Percentiles rank a stretch among this genome's conserved stretches.
Evolutionary conservation across 2,797 vertebrate genomes (phyloP).

Genomic region (Tarsius wallacei): DNA sequence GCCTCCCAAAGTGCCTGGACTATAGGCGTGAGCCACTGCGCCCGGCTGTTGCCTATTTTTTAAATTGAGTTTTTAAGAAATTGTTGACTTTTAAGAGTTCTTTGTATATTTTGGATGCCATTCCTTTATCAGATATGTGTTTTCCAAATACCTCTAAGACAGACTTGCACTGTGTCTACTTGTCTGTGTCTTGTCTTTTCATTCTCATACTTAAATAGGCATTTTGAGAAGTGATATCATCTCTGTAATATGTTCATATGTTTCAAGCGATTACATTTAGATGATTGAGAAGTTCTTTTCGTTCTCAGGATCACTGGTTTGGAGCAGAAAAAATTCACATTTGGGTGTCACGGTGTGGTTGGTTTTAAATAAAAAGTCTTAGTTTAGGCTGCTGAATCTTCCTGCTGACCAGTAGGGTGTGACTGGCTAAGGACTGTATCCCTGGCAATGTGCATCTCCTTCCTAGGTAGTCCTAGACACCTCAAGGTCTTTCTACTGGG

Average conservation of each 20-base stretch:
- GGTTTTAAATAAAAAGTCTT: background rate
- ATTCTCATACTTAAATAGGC: background rate
- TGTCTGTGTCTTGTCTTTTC: background rate
- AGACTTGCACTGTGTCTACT: no score
- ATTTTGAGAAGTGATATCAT: background rate
- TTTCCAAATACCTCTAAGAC: background rate
- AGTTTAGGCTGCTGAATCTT: background rate
- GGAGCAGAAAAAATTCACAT: background rate
- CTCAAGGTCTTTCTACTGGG: background rate
- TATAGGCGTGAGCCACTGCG: no score
- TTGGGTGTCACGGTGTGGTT: background rate
- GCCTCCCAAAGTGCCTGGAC: no score
- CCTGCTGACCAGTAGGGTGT: background rate
- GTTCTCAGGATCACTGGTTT: background rate
- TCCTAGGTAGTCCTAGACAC: background rate
- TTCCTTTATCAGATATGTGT: accelerated
- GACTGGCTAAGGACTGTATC: no score
- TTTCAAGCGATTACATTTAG: background rate
- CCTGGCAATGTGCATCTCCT: background rate
- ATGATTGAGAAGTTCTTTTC: background rate
- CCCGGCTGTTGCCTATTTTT: no score
- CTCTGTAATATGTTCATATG: background rate
- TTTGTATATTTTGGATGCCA: background rate
- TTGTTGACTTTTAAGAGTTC: no score
- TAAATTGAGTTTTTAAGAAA: background rate